Percentiles rank a stretch among this genome's conserved stretches.
Conservation (phyloP, 2,888 invertebrate genomes). For the Diogma glabrata region DNA sequence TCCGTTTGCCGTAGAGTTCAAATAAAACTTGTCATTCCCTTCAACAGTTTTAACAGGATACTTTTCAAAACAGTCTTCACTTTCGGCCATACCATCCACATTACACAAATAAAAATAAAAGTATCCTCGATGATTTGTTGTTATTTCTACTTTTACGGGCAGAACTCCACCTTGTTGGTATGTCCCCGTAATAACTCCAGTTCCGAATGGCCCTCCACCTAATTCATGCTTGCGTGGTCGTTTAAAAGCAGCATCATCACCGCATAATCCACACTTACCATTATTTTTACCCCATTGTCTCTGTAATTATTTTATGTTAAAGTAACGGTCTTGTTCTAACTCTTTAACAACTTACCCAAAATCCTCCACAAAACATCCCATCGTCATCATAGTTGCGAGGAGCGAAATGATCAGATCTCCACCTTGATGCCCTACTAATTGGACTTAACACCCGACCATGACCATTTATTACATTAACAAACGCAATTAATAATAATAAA, state of each 20-base stretch:
- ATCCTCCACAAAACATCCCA: too few species aligned
- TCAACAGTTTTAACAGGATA: conserved; percentile 30
- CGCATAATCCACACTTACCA: conserved; percentile 44
- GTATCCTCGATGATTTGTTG: conserved; percentile 39
- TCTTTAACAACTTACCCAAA: too few species aligned
- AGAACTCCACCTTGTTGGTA: conserved; percentile 29
- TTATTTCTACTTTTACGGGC: conserved; percentile 31
- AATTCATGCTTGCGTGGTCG: conserved; percentile 42
- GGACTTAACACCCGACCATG: too few species aligned
- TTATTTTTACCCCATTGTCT: conserved; percentile 34
- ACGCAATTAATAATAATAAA: too few species aligned
- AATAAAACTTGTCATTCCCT: conserved; percentile 24
- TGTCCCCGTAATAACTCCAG: conserved; percentile 37
- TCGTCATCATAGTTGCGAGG: too few species aligned
- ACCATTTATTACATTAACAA: too few species aligned
- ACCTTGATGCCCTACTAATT: too few species aligned
- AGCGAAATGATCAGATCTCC: too few species aligned
- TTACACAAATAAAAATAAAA: conserved; percentile 41
- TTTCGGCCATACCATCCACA: conserved; percentile 36
- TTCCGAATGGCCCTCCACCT: conserved; percentile 41
- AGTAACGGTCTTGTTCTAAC: too few species aligned
- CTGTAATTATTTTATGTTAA: too few species aligned
- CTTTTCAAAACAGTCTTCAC: conserved; percentile 40
- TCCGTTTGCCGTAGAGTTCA: conserved; percentile 19
- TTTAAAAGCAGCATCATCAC: conserved; percentile 37